Evolutionary conservation across 2,113 vertebrate species (phyloP).

Genomic region (Pseudopodoces humilis): DNA sequence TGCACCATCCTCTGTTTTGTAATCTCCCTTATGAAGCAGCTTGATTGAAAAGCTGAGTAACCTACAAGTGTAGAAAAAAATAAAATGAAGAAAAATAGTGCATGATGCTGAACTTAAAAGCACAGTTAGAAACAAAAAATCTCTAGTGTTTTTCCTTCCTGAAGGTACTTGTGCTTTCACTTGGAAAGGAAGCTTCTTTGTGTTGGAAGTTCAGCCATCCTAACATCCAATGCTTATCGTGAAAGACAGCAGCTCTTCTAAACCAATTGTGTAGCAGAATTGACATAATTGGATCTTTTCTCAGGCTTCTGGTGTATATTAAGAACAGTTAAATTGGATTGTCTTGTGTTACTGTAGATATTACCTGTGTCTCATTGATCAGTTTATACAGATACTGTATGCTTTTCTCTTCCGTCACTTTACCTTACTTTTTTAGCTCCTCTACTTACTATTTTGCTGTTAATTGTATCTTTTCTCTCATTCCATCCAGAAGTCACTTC

Average conservation of each 20-base stretch:
- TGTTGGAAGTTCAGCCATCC: background rate
- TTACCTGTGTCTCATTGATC: background rate
- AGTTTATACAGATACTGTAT: background rate
- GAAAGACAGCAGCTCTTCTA: background rate
- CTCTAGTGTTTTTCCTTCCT: background rate
- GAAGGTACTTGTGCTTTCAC: background rate
- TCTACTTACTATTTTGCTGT: background rate
- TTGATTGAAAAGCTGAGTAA: background rate
- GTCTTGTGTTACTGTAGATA: background rate
- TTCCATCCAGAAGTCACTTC: background rate
- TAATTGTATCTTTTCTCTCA: background rate
- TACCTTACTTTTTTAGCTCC: background rate
- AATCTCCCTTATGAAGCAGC: background rate
- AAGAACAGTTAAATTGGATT: background rate
- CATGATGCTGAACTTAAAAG: background rate
- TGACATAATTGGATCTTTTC: background rate
- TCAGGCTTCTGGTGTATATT: background rate
- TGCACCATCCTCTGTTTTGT: background rate
- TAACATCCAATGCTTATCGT: background rate
- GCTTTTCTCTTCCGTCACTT: background rate
- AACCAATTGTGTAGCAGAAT: background rate
- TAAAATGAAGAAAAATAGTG: no score
- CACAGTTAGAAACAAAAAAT: background rate
- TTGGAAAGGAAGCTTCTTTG: background rate
- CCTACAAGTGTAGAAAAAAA: background rate